phyloP scores from a whole-genome alignment of 2,888 invertebrate genomes.

The Sphaerophoria taeniata region DNA sequence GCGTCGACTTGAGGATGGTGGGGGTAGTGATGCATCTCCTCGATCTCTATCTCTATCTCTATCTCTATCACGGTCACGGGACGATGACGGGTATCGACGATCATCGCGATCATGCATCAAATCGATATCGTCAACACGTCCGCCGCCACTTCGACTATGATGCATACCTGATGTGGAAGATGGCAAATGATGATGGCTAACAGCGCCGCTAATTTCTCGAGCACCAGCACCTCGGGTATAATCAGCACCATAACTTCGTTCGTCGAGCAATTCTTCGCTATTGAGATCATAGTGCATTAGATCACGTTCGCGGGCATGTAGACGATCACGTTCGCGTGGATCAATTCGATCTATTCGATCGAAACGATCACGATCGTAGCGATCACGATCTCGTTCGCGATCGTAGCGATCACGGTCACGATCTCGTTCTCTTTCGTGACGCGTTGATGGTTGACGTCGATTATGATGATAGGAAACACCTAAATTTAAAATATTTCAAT shows the following conservation, averaged over 20 bases:
- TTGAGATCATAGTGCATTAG: conserved; percentile 83
- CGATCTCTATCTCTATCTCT: no score
- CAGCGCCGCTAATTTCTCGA: conserved; percentile 49
- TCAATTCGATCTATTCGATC: conserved; percentile 62
- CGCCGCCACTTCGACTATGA: conserved; percentile 77
- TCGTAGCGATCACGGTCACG: conserved; percentile 78
- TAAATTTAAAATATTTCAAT: conserved; percentile 54
- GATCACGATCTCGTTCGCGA: conserved; percentile 76
- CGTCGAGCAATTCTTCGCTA: conserved; percentile 82
- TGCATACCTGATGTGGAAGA: conserved; percentile 75
- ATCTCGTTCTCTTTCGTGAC: conserved; percentile 79
- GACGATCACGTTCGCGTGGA: conserved; percentile 79
- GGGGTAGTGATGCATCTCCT: conserved; percentile 79
- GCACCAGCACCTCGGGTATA: conserved; percentile 78
- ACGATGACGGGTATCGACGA: conserved; percentile 77
- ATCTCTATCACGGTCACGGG: no score
- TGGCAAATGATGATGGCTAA: conserved; percentile 70
- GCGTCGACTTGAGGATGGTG: conserved; percentile 79
- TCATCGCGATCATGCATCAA: conserved; percentile 81
- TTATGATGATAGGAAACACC: conserved; percentile 82
- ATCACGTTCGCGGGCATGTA: conserved; percentile 82
- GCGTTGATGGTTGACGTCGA: conserved; percentile 80
- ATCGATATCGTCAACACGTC: conserved; percentile 81
- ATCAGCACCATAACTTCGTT: conserved; percentile 80
- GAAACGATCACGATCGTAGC: conserved; percentile 69